These are phyloP conservation scores for Dolichoris vasculosae DNA, from an alignment of 1,140 invertebrate species.

Conservation along the genomic window DNA sequence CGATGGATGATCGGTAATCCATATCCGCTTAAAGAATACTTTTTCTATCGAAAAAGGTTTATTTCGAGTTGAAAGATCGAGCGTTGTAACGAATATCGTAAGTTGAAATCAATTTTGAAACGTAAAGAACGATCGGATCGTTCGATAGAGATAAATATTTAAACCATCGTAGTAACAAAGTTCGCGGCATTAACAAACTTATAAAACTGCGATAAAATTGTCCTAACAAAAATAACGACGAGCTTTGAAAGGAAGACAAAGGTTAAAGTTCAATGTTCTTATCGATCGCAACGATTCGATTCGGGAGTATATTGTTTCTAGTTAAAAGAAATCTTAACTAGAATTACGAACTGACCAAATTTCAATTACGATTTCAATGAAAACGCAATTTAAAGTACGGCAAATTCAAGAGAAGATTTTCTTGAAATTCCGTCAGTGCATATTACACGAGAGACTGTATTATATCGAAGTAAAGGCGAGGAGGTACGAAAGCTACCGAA, in stretches of 20 bases:
- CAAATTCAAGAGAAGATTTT: constrained; percentile 39
- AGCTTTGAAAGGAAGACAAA: background rate
- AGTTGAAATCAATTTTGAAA: too few species aligned
- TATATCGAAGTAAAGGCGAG: constrained; percentile 27
- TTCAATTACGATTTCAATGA: constrained; percentile 31
- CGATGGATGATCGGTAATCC: too few species aligned
- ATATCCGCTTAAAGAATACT: too few species aligned
- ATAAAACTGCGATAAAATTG: too few species aligned
- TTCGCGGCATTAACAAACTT: too few species aligned
- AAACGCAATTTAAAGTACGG: background rate
- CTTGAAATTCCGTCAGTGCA: constrained; percentile 10
- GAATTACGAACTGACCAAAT: constrained; percentile 20
- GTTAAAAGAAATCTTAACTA: background rate
- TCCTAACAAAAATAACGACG: too few species aligned
- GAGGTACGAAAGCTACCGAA: background rate
- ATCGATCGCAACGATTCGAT: background rate
- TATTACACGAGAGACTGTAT: background rate
- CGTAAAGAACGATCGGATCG: too few species aligned
- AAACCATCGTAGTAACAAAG: too few species aligned
- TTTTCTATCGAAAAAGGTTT: too few species aligned
- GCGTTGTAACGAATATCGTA: too few species aligned
- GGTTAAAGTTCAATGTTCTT: background rate
- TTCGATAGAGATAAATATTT: too few species aligned
- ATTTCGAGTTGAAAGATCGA: too few species aligned
- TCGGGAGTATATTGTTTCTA: background rate